Percentiles rank a stretch among this genome's conserved stretches.
Conservation (phyloP, 2,113 vertebrate genomes). For the Ceyx cyanopectus region DNA sequence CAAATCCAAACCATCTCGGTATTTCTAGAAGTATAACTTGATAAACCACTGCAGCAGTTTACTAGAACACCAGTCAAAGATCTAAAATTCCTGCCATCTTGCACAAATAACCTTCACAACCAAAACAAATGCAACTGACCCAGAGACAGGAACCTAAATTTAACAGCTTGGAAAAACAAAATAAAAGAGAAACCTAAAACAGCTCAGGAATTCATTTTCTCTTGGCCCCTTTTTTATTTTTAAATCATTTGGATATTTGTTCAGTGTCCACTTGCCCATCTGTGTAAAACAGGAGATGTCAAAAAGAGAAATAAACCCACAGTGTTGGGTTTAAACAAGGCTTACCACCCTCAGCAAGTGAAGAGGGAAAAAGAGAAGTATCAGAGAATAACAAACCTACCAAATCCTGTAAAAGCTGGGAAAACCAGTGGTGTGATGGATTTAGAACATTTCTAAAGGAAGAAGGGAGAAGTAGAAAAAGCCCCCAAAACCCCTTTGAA, state of each 20-base stretch:
- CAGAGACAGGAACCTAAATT: neutral
- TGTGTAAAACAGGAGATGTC: neutral
- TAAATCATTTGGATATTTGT: neutral
- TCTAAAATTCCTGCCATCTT: neutral
- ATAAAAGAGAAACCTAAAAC: too few species aligned
- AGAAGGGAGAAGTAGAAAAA: neutral
- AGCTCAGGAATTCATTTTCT: neutral
- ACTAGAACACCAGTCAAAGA: neutral
- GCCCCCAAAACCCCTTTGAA: neutral
- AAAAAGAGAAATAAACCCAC: neutral
- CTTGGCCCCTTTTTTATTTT: neutral
- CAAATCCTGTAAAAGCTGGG: neutral
- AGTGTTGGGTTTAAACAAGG: neutral
- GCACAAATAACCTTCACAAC: constrained; percentile 10
- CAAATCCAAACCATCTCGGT: neutral
- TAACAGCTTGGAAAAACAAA: neutral
- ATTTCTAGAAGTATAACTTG: neutral
- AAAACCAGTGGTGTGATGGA: neutral
- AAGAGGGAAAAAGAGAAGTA: neutral
- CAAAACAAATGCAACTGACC: neutral
- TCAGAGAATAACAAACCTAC: neutral
- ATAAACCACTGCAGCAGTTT: neutral
- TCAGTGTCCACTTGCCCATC: neutral
- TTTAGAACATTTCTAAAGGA: neutral
- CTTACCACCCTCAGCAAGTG: neutral